Evolutionary conservation across 2,888 invertebrate genomes (phyloP), one percentile per base, ranked within the genome.

Genomic region (Epirrhoe alternata): DNA sequence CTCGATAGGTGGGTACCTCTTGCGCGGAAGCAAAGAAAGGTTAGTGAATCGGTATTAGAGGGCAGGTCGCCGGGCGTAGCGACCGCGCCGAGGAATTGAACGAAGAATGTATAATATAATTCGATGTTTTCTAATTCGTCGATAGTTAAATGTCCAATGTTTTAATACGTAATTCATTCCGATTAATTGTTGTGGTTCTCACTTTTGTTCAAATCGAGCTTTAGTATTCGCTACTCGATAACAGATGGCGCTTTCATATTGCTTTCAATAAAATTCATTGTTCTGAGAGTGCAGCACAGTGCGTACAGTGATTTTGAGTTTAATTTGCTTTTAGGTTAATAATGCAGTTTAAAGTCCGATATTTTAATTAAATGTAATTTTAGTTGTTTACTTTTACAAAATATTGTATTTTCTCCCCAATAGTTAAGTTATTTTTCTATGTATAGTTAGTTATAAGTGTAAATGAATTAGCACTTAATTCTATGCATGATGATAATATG

Each of bases 371-470:
- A 1, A 42, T 59, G 72, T 90, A 90, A 86, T 84, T 85, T 87
- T 88, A 91, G 87, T 86, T 86, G 81, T 85, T 86, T 89, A 90
- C 88, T 88, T 88, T 89, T 91, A 89, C 89, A 89, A 91, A 90
- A 88, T 90, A 92, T 80, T 91, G 92, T 92, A 92, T 90, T 93
- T 90, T 92, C 87, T 91, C 88, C 92, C 89, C 86, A 88, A 84
- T 89, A 89, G 89, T 90, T 92, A 91, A 92, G 92, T 92, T 92
- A 91, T 92, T 92, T 92, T 92, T 92, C 89, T 92, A 92, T 93
- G 93, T 93, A 93, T 92, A 93, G 92, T 85, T 93, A 93, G 92
- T 92, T 89, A 85, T 93, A 93, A 91, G 92, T 93, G 92, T 93
- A 93, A 89, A 92, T 92, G 90, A 90, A 83, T 89, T 91, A 92